Evolutionary conservation across 2,888 invertebrate species (phyloP), one percentile per base, ranked within the genome.

Genomic region (Drosophila anomalipes): DNA sequence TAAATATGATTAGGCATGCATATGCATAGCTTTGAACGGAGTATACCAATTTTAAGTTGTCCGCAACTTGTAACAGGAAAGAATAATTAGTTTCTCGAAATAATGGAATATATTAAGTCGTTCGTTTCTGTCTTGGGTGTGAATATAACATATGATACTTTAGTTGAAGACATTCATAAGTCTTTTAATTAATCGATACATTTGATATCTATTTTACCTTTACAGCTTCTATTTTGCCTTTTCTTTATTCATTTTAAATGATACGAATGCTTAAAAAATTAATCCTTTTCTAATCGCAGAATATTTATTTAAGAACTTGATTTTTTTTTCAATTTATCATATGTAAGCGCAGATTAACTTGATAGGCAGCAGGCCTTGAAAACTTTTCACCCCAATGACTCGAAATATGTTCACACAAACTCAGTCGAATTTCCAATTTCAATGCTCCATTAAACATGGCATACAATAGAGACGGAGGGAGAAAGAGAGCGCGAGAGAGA

Each of bases 401-500:
- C 37, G 4, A 64, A 76, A 77, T 69, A 77, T 64, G 65, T 69
- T 80, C 77, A 51, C 76, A 60, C 60, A 58, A 57, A 54, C 61
- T 75, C 57, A 35, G 66, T 60, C 81, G 51, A 69, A 81, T 79
- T 79, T 77, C 63, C 73, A 81, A 79, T 57, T 77, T 79, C 69
- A 81, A 70, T 77, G 81, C 59, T 67, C 63, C 79, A 69, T 73
- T 81, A 73, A 70, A 66, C 60, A 70, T 6, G n/a, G 39, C 60
- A 70, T 33, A 77, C 79, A 79, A 72, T 59, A 12, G 54, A 51
- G 28, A 62, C 22, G 44, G 22, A 37, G 12, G 19, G 6, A 5
- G 35, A 54, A 19, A 7, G 22, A 5, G 5, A 6, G 35, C 10
- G 9, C 19, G 10, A 26, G 14, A 33, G 35, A 56, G 16, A 12